A percentile compares a stretch with the other conserved stretches of the same genome.
Evolutionary conservation across 2,113 vertebrate genomes (phyloP).

Genomic region (Litocranius walleri): DNA sequence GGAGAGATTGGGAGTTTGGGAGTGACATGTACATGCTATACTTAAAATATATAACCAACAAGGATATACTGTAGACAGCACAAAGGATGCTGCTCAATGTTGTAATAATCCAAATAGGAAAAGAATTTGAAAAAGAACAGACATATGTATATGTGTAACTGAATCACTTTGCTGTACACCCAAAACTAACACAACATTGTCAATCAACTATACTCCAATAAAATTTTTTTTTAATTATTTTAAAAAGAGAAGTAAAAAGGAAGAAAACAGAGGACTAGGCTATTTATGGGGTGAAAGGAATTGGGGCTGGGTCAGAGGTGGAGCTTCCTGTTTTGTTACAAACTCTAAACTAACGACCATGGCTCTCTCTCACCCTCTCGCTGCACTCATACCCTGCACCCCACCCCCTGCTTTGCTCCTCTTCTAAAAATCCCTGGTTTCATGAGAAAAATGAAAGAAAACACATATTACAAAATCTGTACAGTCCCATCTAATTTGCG

Average conservation of each 20-base stretch:
- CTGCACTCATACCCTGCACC: neutral
- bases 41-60: neutral
- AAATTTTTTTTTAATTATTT: neutral
- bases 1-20: neutral
- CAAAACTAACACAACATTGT: neutral
- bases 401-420: no score
- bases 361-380: neutral
- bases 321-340: neutral
- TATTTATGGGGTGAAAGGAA: neutral
- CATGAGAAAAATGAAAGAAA: slow-evolving; percentile 17
- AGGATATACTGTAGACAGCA: neutral
- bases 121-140: neutral
- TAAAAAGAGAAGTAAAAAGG: neutral
- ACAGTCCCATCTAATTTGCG: neutral
- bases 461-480: neutral
- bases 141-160: neutral
- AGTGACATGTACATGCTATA: neutral
- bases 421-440: neutral
- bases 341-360: neutral
- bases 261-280: neutral
- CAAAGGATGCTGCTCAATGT: neutral
- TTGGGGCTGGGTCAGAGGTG: accelerated
- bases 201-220: neutral
- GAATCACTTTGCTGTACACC: neutral
- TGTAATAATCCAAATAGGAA: neutral